Percentiles rank a stretch among this genome's conserved stretches.
These are phyloP conservation scores for Sebastes matsubarae DNA, from an alignment of 2,797 vertebrate genomes.

Conservation along the genomic window DNA sequence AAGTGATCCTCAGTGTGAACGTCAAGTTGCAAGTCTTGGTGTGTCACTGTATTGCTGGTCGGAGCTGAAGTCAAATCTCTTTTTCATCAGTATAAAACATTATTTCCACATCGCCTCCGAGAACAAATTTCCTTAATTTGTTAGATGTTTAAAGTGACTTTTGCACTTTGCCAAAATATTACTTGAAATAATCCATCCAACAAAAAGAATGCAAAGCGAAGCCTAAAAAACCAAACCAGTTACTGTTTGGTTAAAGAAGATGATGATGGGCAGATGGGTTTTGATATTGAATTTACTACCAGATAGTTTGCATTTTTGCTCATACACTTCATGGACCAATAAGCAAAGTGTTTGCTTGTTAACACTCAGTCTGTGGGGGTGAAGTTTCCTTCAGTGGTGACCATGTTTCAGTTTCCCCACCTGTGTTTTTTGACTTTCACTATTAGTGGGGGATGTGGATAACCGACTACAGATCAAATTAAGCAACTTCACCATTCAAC, in stretches of 20 bases:
- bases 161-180: neutral
- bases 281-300: neutral
- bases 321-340: neutral
- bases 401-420: neutral
- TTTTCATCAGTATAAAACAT: constrained; percentile 16
- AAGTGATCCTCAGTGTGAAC: neutral
- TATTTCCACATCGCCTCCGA: neutral
- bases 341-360: neutral
- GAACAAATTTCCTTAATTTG: neutral
- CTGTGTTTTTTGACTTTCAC: neutral
- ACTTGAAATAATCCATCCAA: neutral
- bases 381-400: neutral
- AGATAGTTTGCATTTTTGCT: neutral
- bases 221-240: neutral
- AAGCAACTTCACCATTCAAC: neutral
- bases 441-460: neutral
- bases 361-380: neutral
- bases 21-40: neutral
- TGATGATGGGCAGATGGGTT: neutral
- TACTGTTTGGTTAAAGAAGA: neutral
- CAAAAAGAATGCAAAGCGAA: neutral
- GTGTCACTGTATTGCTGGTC: neutral
- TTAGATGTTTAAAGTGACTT: neutral
- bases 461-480: neutral
- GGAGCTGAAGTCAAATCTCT: neutral